Percentiles rank a stretch among this genome's conserved stretches.
Evolutionary conservation across 2,888 invertebrate species (phyloP).

Genomic region (Mesoligia furuncula): DNA sequence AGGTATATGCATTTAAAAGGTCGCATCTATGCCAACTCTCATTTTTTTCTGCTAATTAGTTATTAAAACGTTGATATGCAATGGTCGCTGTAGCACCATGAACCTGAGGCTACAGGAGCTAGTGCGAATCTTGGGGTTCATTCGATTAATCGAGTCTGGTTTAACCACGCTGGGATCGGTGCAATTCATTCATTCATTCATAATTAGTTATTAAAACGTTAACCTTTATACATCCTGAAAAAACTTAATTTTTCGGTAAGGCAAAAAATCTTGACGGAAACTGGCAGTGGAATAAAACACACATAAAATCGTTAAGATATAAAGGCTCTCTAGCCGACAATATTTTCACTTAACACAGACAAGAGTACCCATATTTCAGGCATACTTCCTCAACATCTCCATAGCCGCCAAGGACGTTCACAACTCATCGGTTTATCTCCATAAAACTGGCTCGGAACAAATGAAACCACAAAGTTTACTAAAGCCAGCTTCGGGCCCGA

Average conservation of each 20-base stretch:
- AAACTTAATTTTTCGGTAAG: not conserved
- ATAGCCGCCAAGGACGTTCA: slow-evolving; percentile 39
- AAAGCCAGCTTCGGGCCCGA: slow-evolving; percentile 63
- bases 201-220: not conserved
- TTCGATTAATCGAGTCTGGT: no score
- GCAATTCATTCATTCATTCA: no score
- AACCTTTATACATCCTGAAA: not conserved
- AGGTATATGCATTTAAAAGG: not conserved
- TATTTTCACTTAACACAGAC: slow-evolving; percentile 23
- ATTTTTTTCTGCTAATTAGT: not conserved
- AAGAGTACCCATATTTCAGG: slow-evolving; percentile 30
- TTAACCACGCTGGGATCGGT: no score
- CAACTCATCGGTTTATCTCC: slow-evolving; percentile 61
- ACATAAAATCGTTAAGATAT: not conserved
- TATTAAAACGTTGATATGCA: not conserved
- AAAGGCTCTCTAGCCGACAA: not conserved
- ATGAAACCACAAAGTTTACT: slow-evolving; percentile 63
- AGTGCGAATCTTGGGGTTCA: no score
- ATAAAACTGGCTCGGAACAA: slow-evolving; percentile 61
- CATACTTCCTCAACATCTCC: slow-evolving; percentile 25
- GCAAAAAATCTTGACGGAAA: not conserved
- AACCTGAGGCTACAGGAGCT: no score
- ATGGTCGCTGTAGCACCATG: no score
- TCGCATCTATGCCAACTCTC: not conserved
- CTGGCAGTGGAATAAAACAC: not conserved